phyloP scores from a whole-genome alignment of 1,140 invertebrate species.

The Ruditapes philippinarum region DNA sequence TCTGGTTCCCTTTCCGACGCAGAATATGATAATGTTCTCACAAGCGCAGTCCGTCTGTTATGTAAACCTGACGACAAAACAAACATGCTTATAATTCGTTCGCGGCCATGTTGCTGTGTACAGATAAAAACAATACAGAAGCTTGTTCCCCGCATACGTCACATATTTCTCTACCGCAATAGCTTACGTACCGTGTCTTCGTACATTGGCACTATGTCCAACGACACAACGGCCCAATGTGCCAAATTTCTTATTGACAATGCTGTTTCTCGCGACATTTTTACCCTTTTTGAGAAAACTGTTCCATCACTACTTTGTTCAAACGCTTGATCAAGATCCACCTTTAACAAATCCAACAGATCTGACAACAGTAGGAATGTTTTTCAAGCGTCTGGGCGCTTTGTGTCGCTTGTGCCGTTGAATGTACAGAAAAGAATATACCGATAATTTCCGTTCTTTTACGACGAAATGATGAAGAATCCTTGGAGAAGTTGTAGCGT shows the following conservation, averaged over 20 bases:
- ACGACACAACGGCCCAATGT: conserved; percentile 74
- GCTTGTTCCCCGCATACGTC: conserved; percentile 78
- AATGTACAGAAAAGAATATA: conserved; percentile 75
- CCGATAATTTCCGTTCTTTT: conserved; percentile 81
- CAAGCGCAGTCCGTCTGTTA: conserved; percentile 80
- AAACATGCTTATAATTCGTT: conserved; percentile 79
- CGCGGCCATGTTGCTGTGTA: conserved; percentile 76
- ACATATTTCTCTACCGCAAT: conserved; percentile 83
- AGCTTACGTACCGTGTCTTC: conserved; percentile 81
- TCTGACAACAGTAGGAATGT: conserved; percentile 75
- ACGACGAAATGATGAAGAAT: conserved; percentile 83
- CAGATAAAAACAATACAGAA: conserved; percentile 78
- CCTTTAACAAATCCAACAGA: conserved; percentile 60
- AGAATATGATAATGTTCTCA: conserved; percentile 81
- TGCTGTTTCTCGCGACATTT: conserved; percentile 75
- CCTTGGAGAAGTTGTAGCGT: conserved; percentile 73
- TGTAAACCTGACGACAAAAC: conserved; percentile 83
- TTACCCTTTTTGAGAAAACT: conserved; percentile 78
- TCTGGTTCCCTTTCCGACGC: conserved; percentile 70
- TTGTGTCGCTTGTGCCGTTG: conserved; percentile 74
- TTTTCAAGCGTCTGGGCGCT: conserved; percentile 81
- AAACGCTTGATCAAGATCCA: conserved; percentile 76
- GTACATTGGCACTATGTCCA: conserved; percentile 73
- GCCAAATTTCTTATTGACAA: conserved; percentile 79
- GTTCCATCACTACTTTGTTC: conserved; percentile 76